Conservation (phyloP, 2,113 vertebrate genomes). For the Pithys albifrons region DNA sequence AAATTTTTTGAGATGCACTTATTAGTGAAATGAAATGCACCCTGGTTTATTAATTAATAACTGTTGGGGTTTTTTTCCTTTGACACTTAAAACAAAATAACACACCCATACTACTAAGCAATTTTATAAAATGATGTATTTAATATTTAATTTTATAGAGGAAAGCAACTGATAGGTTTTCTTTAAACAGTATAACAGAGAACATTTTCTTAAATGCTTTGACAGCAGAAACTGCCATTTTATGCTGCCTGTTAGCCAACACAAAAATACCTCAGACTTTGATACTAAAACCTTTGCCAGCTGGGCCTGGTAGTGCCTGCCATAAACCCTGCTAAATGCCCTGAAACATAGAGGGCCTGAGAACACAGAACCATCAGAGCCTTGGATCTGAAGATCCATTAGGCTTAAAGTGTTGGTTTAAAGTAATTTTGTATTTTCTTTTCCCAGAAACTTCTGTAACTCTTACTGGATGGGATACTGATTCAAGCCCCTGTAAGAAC, state of each 20-base stretch:
- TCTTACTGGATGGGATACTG: neutral
- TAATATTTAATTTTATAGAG: neutral
- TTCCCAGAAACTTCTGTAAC: neutral
- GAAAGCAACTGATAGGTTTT: neutral
- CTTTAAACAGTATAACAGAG: neutral
- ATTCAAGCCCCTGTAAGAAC: neutral
- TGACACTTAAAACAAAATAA: neutral
- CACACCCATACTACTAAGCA: neutral
- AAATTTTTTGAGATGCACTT: constrained; percentile 2
- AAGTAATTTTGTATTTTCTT: neutral
- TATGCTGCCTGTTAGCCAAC: neutral
- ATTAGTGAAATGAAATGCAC: neutral
- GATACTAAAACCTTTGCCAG: neutral
- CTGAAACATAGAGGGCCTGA: neutral
- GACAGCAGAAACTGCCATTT: neutral
- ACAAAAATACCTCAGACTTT: neutral
- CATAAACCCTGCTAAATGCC: neutral
- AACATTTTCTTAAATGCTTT: neutral
- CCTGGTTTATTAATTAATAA: constrained; percentile 9
- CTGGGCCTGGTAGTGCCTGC: neutral
- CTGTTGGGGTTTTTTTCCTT: neutral
- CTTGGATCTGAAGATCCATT: neutral
- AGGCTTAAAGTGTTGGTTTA: neutral
- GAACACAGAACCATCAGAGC: neutral
- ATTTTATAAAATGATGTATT: neutral